Percentiles rank a stretch among this genome's conserved stretches.
Conservation (phyloP, 2,888 invertebrate genomes). For the Sericinus montela region DNA sequence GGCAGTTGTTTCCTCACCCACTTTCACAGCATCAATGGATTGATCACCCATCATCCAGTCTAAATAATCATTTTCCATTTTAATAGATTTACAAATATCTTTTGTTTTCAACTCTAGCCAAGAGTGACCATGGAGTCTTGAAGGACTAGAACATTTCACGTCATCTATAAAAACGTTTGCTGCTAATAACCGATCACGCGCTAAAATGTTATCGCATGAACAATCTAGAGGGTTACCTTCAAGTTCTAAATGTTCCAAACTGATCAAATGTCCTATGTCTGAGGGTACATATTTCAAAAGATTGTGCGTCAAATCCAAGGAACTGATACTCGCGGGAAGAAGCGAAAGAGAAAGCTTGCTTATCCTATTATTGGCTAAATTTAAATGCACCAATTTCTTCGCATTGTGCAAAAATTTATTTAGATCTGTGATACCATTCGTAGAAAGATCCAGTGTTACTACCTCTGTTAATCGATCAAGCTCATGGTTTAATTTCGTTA, state of each 20-base stretch:
- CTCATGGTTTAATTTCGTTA: conserved; percentile 77
- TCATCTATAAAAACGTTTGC: conserved; percentile 76
- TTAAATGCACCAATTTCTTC: conserved; percentile 78
- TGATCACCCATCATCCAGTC: conserved; percentile 84
- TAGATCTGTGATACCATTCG: conserved; percentile 79
- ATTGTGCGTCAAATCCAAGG: conserved; percentile 82
- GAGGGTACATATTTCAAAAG: conserved; percentile 79
- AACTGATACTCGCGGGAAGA: conserved; percentile 79
- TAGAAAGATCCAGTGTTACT: conserved; percentile 81
- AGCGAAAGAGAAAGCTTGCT: conserved; percentile 70
- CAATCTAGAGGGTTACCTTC: conserved; percentile 85
- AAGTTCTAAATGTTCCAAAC: conserved; percentile 82
- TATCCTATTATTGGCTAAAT: conserved; percentile 81
- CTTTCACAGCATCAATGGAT: conserved; percentile 59
- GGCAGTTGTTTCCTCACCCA: conserved; percentile 57
- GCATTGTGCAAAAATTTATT: conserved; percentile 79
- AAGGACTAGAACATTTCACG: conserved; percentile 78
- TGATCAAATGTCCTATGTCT: conserved; percentile 74
- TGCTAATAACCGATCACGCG: conserved; percentile 80
- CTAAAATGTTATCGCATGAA: conserved; percentile 82
- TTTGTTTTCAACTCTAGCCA: conserved; percentile 80
- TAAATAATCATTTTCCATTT: conserved; percentile 51
- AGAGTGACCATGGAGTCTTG: conserved; percentile 67
- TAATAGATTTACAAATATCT: conserved; percentile 71
- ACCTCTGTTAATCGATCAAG: conserved; percentile 80